Conservation (phyloP, 2,113 vertebrate species). For the Clarias magur region DNA sequence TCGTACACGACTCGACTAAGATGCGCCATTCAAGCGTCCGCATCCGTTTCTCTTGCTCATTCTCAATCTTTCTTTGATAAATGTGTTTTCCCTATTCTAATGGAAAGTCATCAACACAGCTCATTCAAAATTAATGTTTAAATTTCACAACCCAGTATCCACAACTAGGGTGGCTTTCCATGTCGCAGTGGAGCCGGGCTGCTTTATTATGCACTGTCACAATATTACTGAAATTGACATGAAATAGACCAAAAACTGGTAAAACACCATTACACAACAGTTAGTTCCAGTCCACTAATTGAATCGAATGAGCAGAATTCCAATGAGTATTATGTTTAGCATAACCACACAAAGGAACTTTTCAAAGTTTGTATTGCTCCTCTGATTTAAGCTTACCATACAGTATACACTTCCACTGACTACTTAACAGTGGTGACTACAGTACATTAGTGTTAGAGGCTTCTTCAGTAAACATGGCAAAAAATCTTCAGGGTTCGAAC, state of each 20-base stretch:
- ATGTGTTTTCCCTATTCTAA: slow-evolving; percentile 23
- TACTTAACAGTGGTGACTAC: background rate
- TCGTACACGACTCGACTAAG: slow-evolving; percentile 71
- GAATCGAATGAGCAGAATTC: background rate
- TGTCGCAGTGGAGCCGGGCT: background rate
- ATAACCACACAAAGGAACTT: background rate
- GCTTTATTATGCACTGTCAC: slow-evolving; percentile 4
- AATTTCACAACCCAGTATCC: slow-evolving; percentile 29
- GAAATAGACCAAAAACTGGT: background rate
- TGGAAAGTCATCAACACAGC: slow-evolving; percentile 28
- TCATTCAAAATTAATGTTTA: slow-evolving; percentile 45
- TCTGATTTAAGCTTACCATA: background rate
- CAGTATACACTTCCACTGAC: no score
- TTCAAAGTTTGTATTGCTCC: background rate
- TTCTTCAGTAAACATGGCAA: background rate
- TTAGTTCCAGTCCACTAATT: background rate
- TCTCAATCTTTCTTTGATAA: slow-evolving; percentile 24
- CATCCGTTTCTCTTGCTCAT: slow-evolving; percentile 1
- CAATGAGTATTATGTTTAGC: background rate
- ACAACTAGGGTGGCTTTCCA: background rate
- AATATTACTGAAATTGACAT: slow-evolving; percentile 11
- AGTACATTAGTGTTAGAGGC: background rate
- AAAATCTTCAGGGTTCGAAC: background rate
- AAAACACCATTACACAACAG: slow-evolving; percentile 16
- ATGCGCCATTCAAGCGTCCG: slow-evolving; percentile 59